Evolutionary conservation across 30 jellyfish, hydroid and myxozoan species (phyloP), one percentile per base, ranked within the genome.

Genomic region (Turritopsis dohrnii): DNA sequence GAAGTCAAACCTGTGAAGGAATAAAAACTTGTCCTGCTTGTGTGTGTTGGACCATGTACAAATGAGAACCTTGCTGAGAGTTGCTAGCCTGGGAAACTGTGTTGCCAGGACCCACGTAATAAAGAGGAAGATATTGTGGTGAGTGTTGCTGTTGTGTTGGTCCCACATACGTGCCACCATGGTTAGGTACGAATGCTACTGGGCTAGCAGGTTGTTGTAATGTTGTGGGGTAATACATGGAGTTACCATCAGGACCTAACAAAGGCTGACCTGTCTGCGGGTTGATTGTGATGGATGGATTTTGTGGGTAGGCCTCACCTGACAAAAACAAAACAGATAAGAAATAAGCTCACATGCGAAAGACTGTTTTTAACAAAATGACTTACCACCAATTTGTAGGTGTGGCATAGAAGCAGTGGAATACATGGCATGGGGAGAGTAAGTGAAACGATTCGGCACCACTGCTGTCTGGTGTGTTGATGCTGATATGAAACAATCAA

Each of bases 61-160:
- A 91, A 52, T 91, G 97, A 66, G 76, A 88, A 29, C 83, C 89
- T 74, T 86, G 96, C 26, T 88, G 92, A 41, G 93, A 92, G 21
- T 28, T 4, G 76, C 82, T 74, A 28, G 72, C 80, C 13, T 41
- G 60, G 79, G 94, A 88, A 18, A 90, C 91, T 27, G 97, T 89
- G 66, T 54, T 80, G 9, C 54, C 26, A 25, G 24, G 31, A 65
- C 71, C 53, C 21, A 66, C 79, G 20, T 52, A 52, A 29, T 80
- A 80, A 4, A 80, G 52, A 0, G 87, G 87, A 19, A 80, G 84
- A 80, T 80, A 80, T 25, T 53, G 77, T 27, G 31, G 22, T 41
- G 60, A 41, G 19, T 69, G 85, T 22, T 52, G 87, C 80, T 80
- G 87, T 25, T 26, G 31, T 52, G 53, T 19, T 3, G 29, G 87